A percentile compares a stretch with the other conserved stretches of the same genome.
Conservation (phyloP, 64 coral and sea anemone species). For the Pachyseris speciosa region DNA sequence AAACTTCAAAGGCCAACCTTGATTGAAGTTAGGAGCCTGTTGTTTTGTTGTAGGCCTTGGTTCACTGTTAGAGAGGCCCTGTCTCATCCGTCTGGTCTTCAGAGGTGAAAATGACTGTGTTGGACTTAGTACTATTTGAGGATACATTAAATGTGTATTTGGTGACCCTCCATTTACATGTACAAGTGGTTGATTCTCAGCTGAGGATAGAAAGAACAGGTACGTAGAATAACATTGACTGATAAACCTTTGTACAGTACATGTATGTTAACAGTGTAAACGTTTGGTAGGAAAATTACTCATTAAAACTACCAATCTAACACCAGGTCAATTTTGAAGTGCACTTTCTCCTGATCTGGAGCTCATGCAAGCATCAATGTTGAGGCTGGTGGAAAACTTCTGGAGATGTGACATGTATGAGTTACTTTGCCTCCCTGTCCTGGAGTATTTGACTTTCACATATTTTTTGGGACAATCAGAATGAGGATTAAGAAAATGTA, state of each 20-base stretch:
- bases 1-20: constrained; percentile 31
- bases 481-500: too few species aligned
- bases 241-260: too few species aligned
- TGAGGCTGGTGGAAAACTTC: too few species aligned
- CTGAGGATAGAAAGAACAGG: background rate
- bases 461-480: too few species aligned
- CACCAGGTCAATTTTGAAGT: background rate
- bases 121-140: background rate
- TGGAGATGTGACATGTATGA: too few species aligned
- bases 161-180: constrained; percentile 76
- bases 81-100: constrained; percentile 82
- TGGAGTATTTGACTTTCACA: background rate
- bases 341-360: too few species aligned
- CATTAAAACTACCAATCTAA: background rate
- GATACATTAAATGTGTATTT: constrained; percentile 1
- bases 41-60: constrained; percentile 7
- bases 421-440: background rate
- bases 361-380: too few species aligned
- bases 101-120: constrained; percentile 70
- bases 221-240: too few species aligned
- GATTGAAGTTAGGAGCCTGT: background rate
- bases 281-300: too few species aligned
- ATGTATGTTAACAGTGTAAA: too few species aligned
- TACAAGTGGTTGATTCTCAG: constrained; percentile 2
- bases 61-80: constrained; percentile 57